A percentile compares a stretch with the other conserved stretches of the same genome.
These are phyloP conservation scores for Eilema caniola DNA, from an alignment of 2,888 invertebrate species.

Conservation along the genomic window DNA sequence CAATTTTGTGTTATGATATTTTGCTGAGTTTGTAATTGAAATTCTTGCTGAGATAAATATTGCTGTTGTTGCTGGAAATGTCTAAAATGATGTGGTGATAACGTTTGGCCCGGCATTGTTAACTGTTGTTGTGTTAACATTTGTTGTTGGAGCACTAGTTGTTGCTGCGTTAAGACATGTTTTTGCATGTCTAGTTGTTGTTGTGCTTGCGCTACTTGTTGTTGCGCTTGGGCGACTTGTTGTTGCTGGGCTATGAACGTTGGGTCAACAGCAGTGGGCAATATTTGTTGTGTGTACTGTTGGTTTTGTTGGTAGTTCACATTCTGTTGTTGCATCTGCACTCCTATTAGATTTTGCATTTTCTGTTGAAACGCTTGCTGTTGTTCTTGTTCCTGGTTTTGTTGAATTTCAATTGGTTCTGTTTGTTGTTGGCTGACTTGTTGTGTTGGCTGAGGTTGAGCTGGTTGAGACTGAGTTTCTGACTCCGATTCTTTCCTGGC, in stretches of 20 bases:
- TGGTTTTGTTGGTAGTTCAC: slow-evolving; percentile 71
- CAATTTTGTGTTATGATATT: slow-evolving; percentile 87
- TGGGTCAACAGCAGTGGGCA: slow-evolving; percentile 71
- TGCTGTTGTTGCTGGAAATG: slow-evolving; percentile 81
- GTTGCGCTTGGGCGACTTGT: slow-evolving; percentile 81
- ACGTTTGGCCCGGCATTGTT: slow-evolving; percentile 80
- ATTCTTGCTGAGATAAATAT: slow-evolving; percentile 83
- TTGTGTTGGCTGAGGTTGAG: slow-evolving; percentile 59
- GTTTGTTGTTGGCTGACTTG: slow-evolving; percentile 57
- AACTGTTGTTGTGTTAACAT: slow-evolving; percentile 77
- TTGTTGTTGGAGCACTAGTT: slow-evolving; percentile 83
- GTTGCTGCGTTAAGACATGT: slow-evolving; percentile 81
- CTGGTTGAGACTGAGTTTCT: slow-evolving; percentile 61
- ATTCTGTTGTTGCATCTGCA: slow-evolving; percentile 73
- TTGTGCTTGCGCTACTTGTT: slow-evolving; percentile 79
- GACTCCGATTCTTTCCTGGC: slow-evolving; percentile 76
- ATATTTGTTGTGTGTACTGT: slow-evolving; percentile 70
- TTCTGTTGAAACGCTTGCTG: slow-evolving; percentile 66
- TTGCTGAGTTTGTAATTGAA: slow-evolving; percentile 84
- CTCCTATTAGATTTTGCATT: slow-evolving; percentile 70
- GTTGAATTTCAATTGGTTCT: slow-evolving; percentile 60
- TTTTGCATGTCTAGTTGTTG: slow-evolving; percentile 83
- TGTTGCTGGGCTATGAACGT: slow-evolving; percentile 76
- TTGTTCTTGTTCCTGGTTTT: slow-evolving; percentile 56
- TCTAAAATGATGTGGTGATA: slow-evolving; percentile 79